Evolutionary conservation across 2,113 vertebrate species (phyloP).

Genomic region (Antennarius striatus): DNA sequence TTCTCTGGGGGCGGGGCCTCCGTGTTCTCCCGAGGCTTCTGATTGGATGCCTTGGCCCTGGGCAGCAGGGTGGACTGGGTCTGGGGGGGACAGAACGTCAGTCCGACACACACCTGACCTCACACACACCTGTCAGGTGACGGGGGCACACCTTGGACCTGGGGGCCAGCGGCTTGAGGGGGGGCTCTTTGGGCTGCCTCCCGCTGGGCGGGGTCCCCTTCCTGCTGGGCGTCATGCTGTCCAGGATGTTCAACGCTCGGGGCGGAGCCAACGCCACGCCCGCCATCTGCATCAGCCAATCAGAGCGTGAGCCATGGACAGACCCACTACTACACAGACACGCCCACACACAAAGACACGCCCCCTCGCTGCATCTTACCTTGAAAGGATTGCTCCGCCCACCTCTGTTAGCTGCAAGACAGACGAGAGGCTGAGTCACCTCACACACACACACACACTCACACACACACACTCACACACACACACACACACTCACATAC

Average conservation of each 20-base stretch:
- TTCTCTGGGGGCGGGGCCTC: slow-evolving; percentile 38
- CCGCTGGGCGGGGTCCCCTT: slow-evolving; percentile 67
- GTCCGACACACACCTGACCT: no score
- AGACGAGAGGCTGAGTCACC: no score
- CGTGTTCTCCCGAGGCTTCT: slow-evolving; percentile 58
- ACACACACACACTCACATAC: no score
- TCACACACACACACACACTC: no score
- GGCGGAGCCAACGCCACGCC: slow-evolving; percentile 57
- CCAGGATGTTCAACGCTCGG: slow-evolving; percentile 84
- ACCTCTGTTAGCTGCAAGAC: slow-evolving; percentile 73
- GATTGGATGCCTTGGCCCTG: slow-evolving; percentile 74
- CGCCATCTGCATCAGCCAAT: slow-evolving; percentile 76
- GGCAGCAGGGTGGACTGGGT: slow-evolving; percentile 87
- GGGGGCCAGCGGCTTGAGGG: slow-evolving; percentile 90
- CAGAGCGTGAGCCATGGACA: no score
- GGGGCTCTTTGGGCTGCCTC: slow-evolving; percentile 76
- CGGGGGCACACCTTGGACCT: slow-evolving; percentile 85
- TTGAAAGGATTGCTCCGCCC: slow-evolving; percentile 94
- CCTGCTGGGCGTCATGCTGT: slow-evolving; percentile 85
- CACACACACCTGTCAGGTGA: no score
- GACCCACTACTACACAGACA: no score
- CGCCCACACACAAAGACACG: no score
- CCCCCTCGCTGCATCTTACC: no score
- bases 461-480: no score
- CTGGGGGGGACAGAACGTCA: no score